phyloP scores from a whole-genome alignment of 2,797 vertebrate genomes.

The Danio aesculapii region DNA sequence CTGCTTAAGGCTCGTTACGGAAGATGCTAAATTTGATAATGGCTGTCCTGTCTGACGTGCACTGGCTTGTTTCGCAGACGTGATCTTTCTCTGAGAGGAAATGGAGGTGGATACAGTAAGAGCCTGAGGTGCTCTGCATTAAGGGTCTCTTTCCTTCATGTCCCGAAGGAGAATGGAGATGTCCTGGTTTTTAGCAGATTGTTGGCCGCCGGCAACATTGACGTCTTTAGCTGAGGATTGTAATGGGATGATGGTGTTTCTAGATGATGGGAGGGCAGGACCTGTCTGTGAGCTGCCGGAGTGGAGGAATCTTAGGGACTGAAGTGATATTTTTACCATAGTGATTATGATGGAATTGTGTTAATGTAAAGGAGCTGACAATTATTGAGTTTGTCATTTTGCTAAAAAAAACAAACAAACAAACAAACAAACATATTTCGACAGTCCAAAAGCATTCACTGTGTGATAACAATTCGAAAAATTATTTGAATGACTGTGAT shows the following conservation, averaged over 20 bases:
- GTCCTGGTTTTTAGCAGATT: conserved; percentile 49
- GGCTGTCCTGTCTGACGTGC: neutral
- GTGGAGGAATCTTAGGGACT: neutral
- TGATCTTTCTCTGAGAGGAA: conserved; percentile 7
- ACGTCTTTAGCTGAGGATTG: conserved; percentile 14
- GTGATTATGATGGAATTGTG: too few species aligned
- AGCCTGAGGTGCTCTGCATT: conserved; percentile 36
- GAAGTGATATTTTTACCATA: too few species aligned
- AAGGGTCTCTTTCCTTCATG: conserved; percentile 10
- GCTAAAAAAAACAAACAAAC: too few species aligned
- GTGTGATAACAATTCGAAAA: too few species aligned
- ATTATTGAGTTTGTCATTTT: too few species aligned
- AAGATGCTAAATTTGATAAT: neutral
- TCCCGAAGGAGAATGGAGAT: conserved; percentile 5
- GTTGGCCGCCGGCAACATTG: conserved; percentile 1
- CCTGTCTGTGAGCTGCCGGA: neutral
- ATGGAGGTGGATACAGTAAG: conserved; percentile 45
- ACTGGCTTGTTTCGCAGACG: neutral
- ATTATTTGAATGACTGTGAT: too few species aligned
- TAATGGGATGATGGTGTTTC: neutral
- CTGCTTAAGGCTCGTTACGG: conserved; percentile 3
- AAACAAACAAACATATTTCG: too few species aligned
- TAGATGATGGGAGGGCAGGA: neutral
- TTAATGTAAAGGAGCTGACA: too few species aligned
- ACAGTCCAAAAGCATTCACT: too few species aligned